These are phyloP conservation scores for Melanotaenia pygmaea DNA, from an alignment of 2,797 vertebrate genomes.

Conservation along the genomic window DNA sequence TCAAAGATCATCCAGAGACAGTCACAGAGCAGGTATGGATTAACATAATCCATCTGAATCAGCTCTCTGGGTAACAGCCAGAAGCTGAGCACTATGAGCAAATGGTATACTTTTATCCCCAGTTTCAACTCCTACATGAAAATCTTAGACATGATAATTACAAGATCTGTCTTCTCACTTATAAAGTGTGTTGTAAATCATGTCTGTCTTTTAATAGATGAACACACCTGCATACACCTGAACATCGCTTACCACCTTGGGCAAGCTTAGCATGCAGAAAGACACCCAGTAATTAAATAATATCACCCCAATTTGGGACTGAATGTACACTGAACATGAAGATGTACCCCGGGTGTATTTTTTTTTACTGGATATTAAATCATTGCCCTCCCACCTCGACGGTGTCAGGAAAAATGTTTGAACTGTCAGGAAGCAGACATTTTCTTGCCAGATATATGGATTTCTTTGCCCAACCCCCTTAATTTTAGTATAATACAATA, in stretches of 20 bases:
- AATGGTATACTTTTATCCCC: constrained; percentile 24
- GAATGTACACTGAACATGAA: constrained; percentile 49
- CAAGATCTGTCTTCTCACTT: constrained; percentile 39
- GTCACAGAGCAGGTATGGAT: constrained; percentile 67
- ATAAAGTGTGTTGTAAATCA: constrained; percentile 63
- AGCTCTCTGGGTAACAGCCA: constrained; percentile 68
- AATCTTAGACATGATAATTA: constrained; percentile 71
- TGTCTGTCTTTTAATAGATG: constrained; percentile 31
- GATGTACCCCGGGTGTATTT: constrained; percentile 44
- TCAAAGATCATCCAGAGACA: constrained; percentile 67
- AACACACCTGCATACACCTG: constrained; percentile 63
- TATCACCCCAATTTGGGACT: constrained; percentile 56
- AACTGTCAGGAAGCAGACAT: constrained; percentile 72
- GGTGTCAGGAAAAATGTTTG: constrained; percentile 60
- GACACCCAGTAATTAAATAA: constrained; percentile 70
- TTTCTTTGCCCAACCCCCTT: constrained; percentile 64
- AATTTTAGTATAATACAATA: constrained; percentile 73
- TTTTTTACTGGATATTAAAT: constrained; percentile 73
- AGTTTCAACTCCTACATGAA: constrained; percentile 33
- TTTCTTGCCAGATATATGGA: constrained; percentile 73
- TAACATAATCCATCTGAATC: constrained; percentile 74
- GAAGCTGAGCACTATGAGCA: constrained; percentile 39
- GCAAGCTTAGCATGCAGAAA: constrained; percentile 25
- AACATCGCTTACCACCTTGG: constrained; percentile 53
- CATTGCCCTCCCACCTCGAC: constrained; percentile 50